Evolutionary conservation across 2,113 vertebrate species (phyloP), one percentile per base, ranked within the genome.

Genomic region (Elephas maximus): DNA sequence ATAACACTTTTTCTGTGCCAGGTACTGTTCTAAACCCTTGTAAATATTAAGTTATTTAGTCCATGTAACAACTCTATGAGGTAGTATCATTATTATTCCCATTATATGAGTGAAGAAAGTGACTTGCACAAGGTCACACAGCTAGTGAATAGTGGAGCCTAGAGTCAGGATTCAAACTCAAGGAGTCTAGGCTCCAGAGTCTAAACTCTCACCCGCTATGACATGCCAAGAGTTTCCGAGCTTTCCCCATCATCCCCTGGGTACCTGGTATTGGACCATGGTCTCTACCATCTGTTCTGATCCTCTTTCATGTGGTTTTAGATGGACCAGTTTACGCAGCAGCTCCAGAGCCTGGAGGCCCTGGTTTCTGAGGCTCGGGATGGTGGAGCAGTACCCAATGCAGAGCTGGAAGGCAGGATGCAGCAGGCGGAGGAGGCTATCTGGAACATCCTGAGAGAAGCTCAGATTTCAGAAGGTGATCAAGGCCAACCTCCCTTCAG

Each of bases 281-380:
- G 45, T 85, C 65, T 60, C 69, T 15, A 11, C n/a, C 12, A 18
- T n/a, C 37, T 74, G 26, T 85, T 76, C 77, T 69, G 51, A 91
- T 20, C 74, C 12, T 24, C 53, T 71, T 62, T 83, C 79, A n/a
- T 41, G 26, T 97, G 97, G 2, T 97, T 98, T 69, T 98, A 99
- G 99, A 95, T 99, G 98, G 98, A 98, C 17, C 96, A 94, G 8
- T 99, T 99, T 91, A 86, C 92, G 37, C 96, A 92, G 90, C 99
- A 99, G 95, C 98, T 99, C 71, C 98, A 76, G 21, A 98, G 98
- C 53, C 95, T 99, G 97, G 99, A 99, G 97, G 69, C 86, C 45
- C 97, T 99, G 57, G 79, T 99, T 90, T 97, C 97, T 0, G 97
- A 94, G 98, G 95, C n/a, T 30, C 89, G 85, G 88, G 97, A 94